Conservation (phyloP, 1,140 invertebrate species). For the Atta texana region DNA sequence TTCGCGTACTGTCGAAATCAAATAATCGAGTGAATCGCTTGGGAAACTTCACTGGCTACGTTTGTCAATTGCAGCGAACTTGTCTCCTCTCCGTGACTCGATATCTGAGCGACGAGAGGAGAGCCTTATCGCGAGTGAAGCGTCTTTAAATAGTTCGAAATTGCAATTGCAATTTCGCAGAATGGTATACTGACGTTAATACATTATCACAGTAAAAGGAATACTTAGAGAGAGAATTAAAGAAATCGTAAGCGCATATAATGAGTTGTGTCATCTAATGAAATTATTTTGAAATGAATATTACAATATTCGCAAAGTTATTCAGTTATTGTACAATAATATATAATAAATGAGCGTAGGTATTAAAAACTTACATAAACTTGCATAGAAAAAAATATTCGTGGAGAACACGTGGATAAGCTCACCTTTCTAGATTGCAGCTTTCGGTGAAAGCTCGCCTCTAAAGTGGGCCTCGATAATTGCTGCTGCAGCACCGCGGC, state of each 20-base stretch:
- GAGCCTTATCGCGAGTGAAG: not conserved
- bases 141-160: slow-evolving; percentile 25
- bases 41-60: slow-evolving; percentile 3
- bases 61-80: slow-evolving; percentile 24
- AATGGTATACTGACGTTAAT: not conserved
- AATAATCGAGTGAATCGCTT: slow-evolving; percentile 23
- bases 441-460: slow-evolving; percentile 96
- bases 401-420: not conserved
- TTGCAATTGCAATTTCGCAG: not conserved
- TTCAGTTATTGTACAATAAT: not conserved
- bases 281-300: not conserved
- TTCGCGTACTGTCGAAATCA: slow-evolving; percentile 8
- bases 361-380: not conserved
- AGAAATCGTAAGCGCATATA: not conserved
- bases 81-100: slow-evolving; percentile 9
- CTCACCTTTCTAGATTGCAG: slow-evolving; percentile 94
- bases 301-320: not conserved
- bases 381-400: not conserved
- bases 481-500: slow-evolving; percentile 93
- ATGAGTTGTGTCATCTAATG: not conserved
- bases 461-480: slow-evolving; percentile 94
- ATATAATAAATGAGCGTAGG: no score
- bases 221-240: not conserved
- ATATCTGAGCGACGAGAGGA: not conserved
- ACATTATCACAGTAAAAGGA: not conserved